Evolutionary conservation across 2,113 vertebrate species (phyloP).

Genomic region (Promerops cafer): DNA sequence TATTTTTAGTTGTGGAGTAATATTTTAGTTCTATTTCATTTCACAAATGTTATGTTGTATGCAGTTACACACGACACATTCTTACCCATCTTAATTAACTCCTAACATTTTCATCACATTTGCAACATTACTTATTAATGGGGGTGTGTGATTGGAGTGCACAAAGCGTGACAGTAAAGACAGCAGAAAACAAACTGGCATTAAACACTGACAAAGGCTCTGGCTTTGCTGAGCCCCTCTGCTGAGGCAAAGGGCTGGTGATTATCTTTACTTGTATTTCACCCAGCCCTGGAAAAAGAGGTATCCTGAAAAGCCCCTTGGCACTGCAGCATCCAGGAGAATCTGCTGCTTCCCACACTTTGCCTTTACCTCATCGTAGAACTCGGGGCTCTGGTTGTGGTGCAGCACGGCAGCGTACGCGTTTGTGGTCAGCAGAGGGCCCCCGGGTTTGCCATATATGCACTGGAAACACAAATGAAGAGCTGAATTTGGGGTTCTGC

Average conservation of each 20-base stretch:
- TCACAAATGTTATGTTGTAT: not conserved
- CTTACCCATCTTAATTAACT: not conserved
- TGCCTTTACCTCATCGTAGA: conserved; percentile 92
- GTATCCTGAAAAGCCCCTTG: not conserved
- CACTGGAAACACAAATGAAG: conserved; percentile 75
- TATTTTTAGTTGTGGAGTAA: conserved; percentile 9
- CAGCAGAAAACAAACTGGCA: not conserved
- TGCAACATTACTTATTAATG: conserved; percentile 48
- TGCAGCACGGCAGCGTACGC: conserved; percentile 85
- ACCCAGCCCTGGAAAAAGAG: not conserved
- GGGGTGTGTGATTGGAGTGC: conserved; percentile 29
- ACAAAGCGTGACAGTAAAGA: conserved; percentile 36
- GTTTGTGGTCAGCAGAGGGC: conserved; percentile 78
- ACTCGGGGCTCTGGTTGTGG: conserved; percentile 95
- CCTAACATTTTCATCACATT: not conserved
- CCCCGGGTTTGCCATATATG: conserved; percentile 91
- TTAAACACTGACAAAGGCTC: not conserved
- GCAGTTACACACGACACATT: not conserved
- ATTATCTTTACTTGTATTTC: not conserved
- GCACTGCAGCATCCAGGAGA: not conserved
- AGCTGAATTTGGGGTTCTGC: not conserved
- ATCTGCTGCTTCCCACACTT: not conserved
- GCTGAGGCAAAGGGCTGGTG: not conserved
- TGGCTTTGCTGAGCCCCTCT: not conserved
- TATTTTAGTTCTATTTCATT: not conserved